These are phyloP conservation scores for Mesembrinibis cayennensis DNA, from an alignment of 2,113 vertebrate species.

Conservation along the genomic window DNA sequence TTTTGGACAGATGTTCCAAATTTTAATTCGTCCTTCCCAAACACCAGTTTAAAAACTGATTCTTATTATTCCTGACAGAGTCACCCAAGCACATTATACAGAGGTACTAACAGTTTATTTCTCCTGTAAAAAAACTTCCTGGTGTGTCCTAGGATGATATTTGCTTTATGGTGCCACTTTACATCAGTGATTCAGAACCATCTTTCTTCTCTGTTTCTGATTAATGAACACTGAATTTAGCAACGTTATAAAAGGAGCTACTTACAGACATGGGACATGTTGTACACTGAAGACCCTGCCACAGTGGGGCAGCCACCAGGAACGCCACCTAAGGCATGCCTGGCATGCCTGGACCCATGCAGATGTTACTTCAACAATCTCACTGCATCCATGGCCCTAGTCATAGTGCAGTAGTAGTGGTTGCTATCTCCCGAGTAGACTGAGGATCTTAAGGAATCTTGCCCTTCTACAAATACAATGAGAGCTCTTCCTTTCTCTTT, in stretches of 20 bases:
- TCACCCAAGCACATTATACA: background rate
- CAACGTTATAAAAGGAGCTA: background rate
- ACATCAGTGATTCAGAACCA: background rate
- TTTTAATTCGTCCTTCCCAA: background rate
- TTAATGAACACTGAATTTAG: background rate
- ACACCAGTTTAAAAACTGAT: background rate
- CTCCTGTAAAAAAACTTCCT: background rate
- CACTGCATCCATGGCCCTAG: background rate
- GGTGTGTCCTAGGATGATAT: background rate
- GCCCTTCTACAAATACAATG: background rate
- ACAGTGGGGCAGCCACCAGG: background rate
- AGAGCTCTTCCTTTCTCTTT: background rate
- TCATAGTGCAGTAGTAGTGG: background rate
- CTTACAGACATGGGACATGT: background rate
- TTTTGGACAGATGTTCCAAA: background rate
- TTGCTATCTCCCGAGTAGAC: background rate
- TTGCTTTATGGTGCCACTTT: background rate
- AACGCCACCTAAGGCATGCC: background rate
- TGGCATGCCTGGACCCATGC: no score
- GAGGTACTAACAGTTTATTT: background rate
- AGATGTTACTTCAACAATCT: fast-evolving
- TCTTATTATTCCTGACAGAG: background rate
- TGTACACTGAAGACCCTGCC: background rate
- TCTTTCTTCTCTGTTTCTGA: background rate
- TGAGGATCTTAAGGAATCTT: background rate